Evolutionary conservation across 30 jellyfish, hydroid and myxozoan genomes (phyloP).

Genomic region (Pelagia noctiluca): DNA sequence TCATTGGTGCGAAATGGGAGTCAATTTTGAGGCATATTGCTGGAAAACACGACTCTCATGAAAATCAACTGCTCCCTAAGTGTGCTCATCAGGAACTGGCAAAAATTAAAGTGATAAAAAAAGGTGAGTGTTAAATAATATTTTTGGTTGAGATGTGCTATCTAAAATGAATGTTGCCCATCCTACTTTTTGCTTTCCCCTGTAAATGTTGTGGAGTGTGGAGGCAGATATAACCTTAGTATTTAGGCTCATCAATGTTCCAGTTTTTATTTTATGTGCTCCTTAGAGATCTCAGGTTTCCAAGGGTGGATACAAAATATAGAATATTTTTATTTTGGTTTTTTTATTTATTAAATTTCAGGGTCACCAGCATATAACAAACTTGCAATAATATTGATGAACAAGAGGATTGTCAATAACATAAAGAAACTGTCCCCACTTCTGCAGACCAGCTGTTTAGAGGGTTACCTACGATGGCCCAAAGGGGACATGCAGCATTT

Average conservation of each 20-base stretch:
- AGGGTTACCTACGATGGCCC: slow-evolving; percentile 31
- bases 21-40: slow-evolving; percentile 39
- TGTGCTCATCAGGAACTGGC: not conserved
- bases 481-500: slow-evolving; percentile 3
- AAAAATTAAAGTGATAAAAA: not conserved
- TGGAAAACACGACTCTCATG: slow-evolving; percentile 9
- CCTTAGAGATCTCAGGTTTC: not conserved
- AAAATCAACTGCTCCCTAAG: not conserved
- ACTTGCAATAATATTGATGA: slow-evolving; percentile 1
- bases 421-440: slow-evolving; percentile 20
- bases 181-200: slow-evolving; percentile 28
- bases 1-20: slow-evolving; percentile 50
- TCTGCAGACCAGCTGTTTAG: slow-evolving; percentile 37
- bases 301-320: not conserved
- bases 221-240: too few species aligned
- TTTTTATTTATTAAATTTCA: not conserved
- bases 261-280: not conserved
- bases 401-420: slow-evolving; percentile 3
- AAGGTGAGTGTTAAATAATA: too few species aligned
- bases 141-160: too few species aligned
- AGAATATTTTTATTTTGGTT: too few species aligned
- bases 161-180: slow-evolving; percentile 10
- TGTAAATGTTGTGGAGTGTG: too few species aligned
- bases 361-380: slow-evolving; percentile 48
- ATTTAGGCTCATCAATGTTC: not conserved